phyloP scores from a whole-genome alignment of 2,113 vertebrate species.

The Mobula hypostoma region DNA sequence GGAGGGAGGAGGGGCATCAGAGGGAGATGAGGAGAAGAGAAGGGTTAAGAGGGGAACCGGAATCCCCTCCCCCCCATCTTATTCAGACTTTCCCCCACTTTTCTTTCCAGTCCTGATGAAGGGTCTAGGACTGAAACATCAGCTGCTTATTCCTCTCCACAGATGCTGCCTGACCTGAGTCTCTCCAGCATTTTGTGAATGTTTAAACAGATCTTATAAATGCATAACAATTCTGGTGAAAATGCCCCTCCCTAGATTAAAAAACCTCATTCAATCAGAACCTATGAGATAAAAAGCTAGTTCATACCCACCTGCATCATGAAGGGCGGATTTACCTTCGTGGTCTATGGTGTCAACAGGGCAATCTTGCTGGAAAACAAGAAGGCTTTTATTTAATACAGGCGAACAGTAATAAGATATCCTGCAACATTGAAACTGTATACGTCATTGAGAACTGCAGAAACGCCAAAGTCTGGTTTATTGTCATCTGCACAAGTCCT shows the following conservation, averaged over 20 bases:
- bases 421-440: background rate
- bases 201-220: background rate
- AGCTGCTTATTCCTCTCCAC: no score
- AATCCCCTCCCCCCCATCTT: no score
- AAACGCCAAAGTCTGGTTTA: no score
- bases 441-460: background rate
- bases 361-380: constrained; percentile 76
- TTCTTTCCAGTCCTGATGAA: no score
- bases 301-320: constrained; percentile 76
- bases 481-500: no score
- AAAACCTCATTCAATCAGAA: background rate
- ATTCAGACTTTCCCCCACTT: no score
- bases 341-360: constrained; percentile 87
- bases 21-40: no score
- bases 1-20: no score
- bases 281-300: background rate
- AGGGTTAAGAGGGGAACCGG: no score
- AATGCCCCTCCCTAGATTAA: background rate
- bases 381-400: background rate
- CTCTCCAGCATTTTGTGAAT: background rate
- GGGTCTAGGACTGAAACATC: no score
- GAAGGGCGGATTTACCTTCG: constrained; percentile 84
- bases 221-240: background rate
- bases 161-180: no score
- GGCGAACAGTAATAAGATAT: background rate